Conservation (phyloP, 1,140 invertebrate species). For the Goniozus legneri region DNA sequence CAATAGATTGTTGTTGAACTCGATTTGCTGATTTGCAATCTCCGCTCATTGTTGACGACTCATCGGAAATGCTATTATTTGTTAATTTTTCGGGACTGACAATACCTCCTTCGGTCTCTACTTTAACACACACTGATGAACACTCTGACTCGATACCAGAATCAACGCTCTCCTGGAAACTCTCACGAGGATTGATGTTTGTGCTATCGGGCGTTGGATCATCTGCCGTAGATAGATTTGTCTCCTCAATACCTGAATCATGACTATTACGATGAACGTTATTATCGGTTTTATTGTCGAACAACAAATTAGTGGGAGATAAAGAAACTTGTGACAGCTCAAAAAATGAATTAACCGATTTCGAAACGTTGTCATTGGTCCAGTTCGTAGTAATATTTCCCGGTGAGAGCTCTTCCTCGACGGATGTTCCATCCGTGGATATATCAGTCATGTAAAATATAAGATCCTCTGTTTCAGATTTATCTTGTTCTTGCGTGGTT, state of each 20-base stretch:
- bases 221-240: conserved; percentile 15
- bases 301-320: conserved; percentile 20
- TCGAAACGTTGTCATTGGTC: conserved; percentile 3
- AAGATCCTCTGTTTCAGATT: conserved; percentile 24
- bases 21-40: neutral
- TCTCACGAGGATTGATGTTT: conserved; percentile 9
- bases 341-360: conserved; percentile 11
- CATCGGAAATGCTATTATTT: neutral
- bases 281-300: conserved; percentile 16
- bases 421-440: conserved; percentile 11
- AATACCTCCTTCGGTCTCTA: conserved; percentile 5
- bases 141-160: conserved; percentile 35
- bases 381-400: conserved; percentile 1
- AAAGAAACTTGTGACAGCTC: conserved; percentile 13
- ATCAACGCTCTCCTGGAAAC: conserved; percentile 30
- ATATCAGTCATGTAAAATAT: conserved; percentile 28
- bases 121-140: conserved; percentile 26
- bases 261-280: conserved; percentile 26
- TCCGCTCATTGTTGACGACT: neutral
- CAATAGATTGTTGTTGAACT: neutral
- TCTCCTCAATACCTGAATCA: conserved; percentile 25
- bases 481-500: conserved; percentile 2
- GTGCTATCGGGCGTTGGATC: conserved; percentile 8
- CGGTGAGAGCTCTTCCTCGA: conserved; percentile 9
- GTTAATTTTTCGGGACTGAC: neutral